Evolutionary conservation across 2,113 vertebrate genomes (phyloP).

Genomic region (Nibea albiflora): DNA sequence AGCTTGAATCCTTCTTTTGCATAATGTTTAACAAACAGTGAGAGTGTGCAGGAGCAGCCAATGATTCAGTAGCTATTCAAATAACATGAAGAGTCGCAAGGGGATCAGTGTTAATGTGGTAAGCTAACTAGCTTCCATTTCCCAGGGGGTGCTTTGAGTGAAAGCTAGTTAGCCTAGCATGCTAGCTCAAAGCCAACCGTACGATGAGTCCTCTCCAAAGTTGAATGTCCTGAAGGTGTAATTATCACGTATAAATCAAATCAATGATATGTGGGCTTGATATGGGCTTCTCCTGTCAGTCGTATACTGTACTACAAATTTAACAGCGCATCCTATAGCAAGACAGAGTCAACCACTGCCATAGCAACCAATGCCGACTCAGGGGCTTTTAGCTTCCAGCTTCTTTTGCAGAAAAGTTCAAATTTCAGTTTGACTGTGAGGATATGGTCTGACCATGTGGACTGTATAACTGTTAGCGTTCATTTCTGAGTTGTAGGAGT

Average conservation of each 20-base stretch:
- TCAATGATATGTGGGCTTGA: background rate
- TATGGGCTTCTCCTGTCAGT: background rate
- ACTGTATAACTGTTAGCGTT: constrained; percentile 1
- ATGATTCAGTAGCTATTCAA: background rate
- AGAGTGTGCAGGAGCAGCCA: too few species aligned
- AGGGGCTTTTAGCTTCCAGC: background rate
- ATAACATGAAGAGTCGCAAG: background rate
- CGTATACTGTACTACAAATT: background rate
- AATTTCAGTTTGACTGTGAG: background rate
- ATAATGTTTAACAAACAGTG: too few species aligned
- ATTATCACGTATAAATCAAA: background rate
- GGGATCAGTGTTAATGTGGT: background rate
- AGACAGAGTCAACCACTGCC: background rate
- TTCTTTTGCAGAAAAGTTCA: background rate
- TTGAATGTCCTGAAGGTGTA: background rate
- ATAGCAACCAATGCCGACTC: background rate
- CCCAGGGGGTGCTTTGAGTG: background rate
- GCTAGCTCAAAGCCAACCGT: background rate
- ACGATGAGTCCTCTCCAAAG: background rate
- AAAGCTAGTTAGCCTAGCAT: background rate
- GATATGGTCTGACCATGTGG: background rate
- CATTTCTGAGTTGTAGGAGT: constrained; percentile 4
- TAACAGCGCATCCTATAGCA: background rate
- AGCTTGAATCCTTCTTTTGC: background rate
- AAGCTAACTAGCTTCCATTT: background rate